Evolutionary conservation across 1,140 invertebrate species (phyloP), one percentile per base, ranked within the genome.

Genomic region (Drosophila punjabiensis): DNA sequence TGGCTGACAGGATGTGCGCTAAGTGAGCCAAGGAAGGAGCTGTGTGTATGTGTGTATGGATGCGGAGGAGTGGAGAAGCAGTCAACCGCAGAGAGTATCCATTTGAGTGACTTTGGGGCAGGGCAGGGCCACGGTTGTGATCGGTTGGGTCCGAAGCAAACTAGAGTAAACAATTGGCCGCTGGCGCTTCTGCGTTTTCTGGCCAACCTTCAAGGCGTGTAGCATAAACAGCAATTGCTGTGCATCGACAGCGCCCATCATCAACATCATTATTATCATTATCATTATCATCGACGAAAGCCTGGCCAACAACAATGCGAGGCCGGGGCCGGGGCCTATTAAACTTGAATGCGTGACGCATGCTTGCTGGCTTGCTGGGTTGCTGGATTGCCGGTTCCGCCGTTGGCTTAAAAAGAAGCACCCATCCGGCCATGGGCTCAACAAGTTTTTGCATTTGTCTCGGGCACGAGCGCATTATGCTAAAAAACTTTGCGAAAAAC

Each of bases 401-500:
- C 50, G 37, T 10, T n/a, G 10, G 35, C 43, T 50, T 33, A 24
- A 56, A 35, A 20, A 20, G 32, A 35, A 35, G 53, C 55, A 24
- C 33, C 55, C 33, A 56, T 37, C 55, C 41, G 52, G 33, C 52
- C 45, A 35, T 53, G 65, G 62, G 62, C 85, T 87, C 85, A 88
- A 88, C 85, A 88, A 88, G 85, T 88, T 88, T 79, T 67, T 76
- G 74, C 73, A 66, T 87, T 87, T 89, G 78, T 81, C 78, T 60
- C 73, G 50, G 70, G 78, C 85, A 84, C 85, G 85, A 81, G 85
- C 80, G 83, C 84, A 90, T 85, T 89, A 89, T 89, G 86, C 85
- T 71, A 77, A 89, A 56, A 79, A 90, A 81, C 58, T 86, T 83
- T 65, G 68, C 73, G 73, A 76, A 43, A 70, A 86, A 85, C 85